Evolutionary conservation across 2,797 vertebrate species (phyloP).

Genomic region (Eulemur albifrons): DNA sequence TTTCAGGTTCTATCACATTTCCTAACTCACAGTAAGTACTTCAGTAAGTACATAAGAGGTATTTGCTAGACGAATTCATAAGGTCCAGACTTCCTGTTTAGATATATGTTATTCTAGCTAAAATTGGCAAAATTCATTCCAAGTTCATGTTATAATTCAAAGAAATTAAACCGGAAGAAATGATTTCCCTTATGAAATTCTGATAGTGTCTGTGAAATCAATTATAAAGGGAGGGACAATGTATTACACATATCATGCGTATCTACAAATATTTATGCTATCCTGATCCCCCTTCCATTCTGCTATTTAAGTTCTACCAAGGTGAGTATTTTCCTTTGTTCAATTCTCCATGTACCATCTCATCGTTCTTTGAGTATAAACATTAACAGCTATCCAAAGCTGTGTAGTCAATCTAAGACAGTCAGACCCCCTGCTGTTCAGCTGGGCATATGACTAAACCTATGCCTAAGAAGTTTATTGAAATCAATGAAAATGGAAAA

Average conservation of each 20-base stretch:
- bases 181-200: slow-evolving; percentile 20
- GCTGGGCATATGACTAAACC: slow-evolving; percentile 63
- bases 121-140: not conserved
- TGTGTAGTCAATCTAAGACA: not conserved
- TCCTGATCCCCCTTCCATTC: not conserved
- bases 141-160: not conserved
- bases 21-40: not conserved
- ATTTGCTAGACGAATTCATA: not conserved
- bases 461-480: slow-evolving; percentile 26
- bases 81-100: not conserved
- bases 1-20: not conserved
- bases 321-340: not conserved
- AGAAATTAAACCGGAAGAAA: not conserved
- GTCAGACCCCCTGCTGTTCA: slow-evolving; percentile 9
- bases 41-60: not conserved
- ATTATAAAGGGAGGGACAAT: not conserved
- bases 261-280: not conserved
- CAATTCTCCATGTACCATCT: not conserved
- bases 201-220: not conserved
- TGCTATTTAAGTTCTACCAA: not conserved
- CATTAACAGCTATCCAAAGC: not conserved
- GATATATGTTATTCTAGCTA: not conserved
- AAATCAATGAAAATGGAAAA: slow-evolving; percentile 60
- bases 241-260: not conserved
- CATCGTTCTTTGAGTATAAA: not conserved